Conservation (phyloP, 1,140 invertebrate species). For the Halesus radiatus region DNA sequence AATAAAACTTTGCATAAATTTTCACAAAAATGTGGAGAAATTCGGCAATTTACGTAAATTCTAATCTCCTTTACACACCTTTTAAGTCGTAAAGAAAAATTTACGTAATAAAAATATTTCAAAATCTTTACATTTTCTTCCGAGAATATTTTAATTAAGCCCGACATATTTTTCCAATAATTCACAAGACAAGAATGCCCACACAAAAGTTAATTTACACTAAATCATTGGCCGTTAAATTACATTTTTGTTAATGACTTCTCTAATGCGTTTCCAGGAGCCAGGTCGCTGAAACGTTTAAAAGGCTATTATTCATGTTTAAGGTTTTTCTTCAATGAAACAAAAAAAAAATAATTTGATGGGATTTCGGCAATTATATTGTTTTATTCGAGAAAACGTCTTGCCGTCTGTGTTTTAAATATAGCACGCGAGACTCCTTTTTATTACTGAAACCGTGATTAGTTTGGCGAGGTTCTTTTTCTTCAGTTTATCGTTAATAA, state of each 20-base stretch:
- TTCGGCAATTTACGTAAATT: too few species aligned
- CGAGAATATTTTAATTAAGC: too few species aligned
- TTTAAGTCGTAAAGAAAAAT: too few species aligned
- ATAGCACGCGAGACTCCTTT: too few species aligned
- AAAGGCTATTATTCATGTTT: conserved; percentile 8
- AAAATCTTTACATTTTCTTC: too few species aligned
- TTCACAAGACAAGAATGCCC: not conserved
- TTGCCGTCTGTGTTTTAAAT: not conserved
- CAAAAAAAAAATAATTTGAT: not conserved
- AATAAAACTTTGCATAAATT: too few species aligned
- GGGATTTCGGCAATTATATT: not conserved
- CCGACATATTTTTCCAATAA: not conserved
- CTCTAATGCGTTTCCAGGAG: conserved; percentile 27
- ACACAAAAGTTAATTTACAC: conserved; percentile 36
- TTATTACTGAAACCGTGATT: not conserved
- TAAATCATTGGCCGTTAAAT: conserved; percentile 28
- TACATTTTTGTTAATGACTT: conserved; percentile 28
- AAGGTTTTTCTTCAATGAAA: not conserved
- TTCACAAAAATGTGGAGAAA: too few species aligned
- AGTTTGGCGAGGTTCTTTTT: too few species aligned
- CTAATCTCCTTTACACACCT: too few species aligned
- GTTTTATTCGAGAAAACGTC: not conserved
- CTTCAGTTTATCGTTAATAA: too few species aligned
- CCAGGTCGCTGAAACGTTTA: not conserved
- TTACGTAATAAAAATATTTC: too few species aligned